Conservation (phyloP, 2,888 invertebrate genomes). For the Dynastes maya region DNA sequence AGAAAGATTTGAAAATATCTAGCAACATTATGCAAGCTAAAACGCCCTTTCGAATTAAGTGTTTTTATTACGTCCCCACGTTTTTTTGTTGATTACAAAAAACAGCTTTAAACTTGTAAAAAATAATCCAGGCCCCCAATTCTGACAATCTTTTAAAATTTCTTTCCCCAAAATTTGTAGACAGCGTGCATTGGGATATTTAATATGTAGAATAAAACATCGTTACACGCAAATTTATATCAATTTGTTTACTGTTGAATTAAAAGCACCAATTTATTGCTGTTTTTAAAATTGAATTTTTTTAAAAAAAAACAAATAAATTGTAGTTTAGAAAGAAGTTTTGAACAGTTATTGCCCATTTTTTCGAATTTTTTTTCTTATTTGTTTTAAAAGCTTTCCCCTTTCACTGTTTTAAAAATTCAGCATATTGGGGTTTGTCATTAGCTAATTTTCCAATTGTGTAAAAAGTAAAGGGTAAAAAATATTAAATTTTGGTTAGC, state of each 20-base stretch:
- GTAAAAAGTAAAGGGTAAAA: too few species aligned
- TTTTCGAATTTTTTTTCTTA: not conserved
- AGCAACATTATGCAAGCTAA: not conserved
- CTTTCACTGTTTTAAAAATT: conserved; percentile 7
- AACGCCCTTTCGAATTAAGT: conserved; percentile 7
- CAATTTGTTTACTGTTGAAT: conserved; percentile 22
- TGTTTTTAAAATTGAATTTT: conserved; percentile 21
- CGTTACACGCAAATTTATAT: conserved; percentile 30
- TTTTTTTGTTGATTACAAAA: conserved; percentile 13
- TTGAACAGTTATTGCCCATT: conserved; percentile 13
- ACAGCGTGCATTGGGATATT: conserved; percentile 22
- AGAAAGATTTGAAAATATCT: not conserved
- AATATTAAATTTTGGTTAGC: too few species aligned
- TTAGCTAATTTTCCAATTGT: too few species aligned
- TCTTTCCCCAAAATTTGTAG: too few species aligned
- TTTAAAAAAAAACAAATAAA: conserved; percentile 30
- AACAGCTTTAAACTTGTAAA: conserved; percentile 11
- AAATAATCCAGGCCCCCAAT: too few species aligned
- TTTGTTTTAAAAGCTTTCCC: not conserved
- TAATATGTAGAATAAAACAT: conserved; percentile 21
- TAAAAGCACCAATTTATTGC: conserved; percentile 23
- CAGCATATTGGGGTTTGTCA: conserved; percentile 16
- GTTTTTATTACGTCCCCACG: not conserved
- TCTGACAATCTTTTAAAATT: conserved; percentile 24
- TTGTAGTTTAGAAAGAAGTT: conserved; percentile 11